phyloP scores from a whole-genome alignment of 2,888 invertebrate genomes.

The Phaedon cochleariae region DNA sequence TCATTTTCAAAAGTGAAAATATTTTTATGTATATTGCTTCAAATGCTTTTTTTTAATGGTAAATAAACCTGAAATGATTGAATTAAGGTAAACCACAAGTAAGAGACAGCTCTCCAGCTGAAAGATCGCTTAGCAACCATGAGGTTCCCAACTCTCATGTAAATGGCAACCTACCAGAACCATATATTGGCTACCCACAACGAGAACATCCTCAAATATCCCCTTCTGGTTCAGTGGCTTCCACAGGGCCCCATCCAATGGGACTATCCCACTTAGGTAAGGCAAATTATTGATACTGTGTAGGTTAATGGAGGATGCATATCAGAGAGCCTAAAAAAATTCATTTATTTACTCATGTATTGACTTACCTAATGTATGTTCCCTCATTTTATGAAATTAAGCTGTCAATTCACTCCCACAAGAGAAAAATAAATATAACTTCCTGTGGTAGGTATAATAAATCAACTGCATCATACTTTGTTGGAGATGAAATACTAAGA shows the following conservation, averaged over 20 bases:
- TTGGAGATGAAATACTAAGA: no score
- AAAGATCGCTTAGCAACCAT: slow-evolving; percentile 55
- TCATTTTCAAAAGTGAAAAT: neutral
- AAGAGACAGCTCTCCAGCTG: slow-evolving; percentile 54
- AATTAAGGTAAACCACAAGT: slow-evolving; percentile 57
- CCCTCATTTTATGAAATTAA: no score
- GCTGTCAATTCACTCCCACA: no score
- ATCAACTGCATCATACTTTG: no score
- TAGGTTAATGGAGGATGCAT: no score
- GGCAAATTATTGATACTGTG: neutral
- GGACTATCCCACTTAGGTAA: slow-evolving; percentile 29
- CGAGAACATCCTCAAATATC: slow-evolving; percentile 60
- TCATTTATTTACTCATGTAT: no score
- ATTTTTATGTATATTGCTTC: neutral
- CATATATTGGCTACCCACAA: slow-evolving; percentile 40
- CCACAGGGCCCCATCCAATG: slow-evolving; percentile 59
- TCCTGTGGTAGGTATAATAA: no score
- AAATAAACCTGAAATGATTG: no score
- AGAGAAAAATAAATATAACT: no score
- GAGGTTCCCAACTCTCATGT: slow-evolving; percentile 52
- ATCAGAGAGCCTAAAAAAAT: no score
- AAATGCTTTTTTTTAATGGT: no score
- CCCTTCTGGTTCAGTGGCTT: slow-evolving; percentile 65
- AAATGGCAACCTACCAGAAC: slow-evolving; percentile 47
- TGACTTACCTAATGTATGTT: no score